phyloP scores from a whole-genome alignment of 2,888 invertebrate genomes.

The Hetaerina titia region DNA sequence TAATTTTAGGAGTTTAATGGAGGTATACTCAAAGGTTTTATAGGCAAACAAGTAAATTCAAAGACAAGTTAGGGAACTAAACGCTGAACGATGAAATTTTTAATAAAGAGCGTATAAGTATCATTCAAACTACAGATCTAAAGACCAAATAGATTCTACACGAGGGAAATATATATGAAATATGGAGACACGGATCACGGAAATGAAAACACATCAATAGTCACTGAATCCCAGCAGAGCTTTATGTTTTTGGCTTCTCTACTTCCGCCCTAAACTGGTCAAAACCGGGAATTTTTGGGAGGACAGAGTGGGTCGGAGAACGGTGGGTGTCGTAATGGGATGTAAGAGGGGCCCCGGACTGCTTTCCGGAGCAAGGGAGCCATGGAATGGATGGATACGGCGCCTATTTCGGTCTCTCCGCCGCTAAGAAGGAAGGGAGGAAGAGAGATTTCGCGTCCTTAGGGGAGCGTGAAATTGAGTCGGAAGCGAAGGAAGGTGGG shows the following conservation, averaged over 20 bases:
- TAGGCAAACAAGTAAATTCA: too few species aligned
- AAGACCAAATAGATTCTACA: too few species aligned
- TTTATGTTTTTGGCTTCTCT: not conserved
- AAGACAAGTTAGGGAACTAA: too few species aligned
- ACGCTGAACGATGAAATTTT: too few species aligned
- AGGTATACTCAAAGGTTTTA: too few species aligned
- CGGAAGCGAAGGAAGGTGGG: not conserved
- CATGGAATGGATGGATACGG: not conserved
- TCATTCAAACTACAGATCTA: too few species aligned
- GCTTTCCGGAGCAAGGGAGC: not conserved
- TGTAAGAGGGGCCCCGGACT: not conserved
- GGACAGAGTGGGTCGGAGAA: not conserved
- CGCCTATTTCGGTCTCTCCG: not conserved
- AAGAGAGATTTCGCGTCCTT: slow-evolving; percentile 8
- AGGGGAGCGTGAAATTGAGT: slow-evolving; percentile 27
- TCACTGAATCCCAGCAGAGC: not conserved
- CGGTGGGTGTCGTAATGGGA: not conserved
- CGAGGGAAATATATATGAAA: too few species aligned
- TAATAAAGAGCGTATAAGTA: too few species aligned
- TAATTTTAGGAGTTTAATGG: too few species aligned
- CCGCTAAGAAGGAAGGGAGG: not conserved
- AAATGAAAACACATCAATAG: not conserved
- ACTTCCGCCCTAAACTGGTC: not conserved
- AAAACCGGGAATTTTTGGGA: not conserved
- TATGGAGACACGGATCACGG: not conserved